Base-by-base conservation (phyloP, 2,113 vertebrate genomes). In the Glareola pratincola region DNA sequence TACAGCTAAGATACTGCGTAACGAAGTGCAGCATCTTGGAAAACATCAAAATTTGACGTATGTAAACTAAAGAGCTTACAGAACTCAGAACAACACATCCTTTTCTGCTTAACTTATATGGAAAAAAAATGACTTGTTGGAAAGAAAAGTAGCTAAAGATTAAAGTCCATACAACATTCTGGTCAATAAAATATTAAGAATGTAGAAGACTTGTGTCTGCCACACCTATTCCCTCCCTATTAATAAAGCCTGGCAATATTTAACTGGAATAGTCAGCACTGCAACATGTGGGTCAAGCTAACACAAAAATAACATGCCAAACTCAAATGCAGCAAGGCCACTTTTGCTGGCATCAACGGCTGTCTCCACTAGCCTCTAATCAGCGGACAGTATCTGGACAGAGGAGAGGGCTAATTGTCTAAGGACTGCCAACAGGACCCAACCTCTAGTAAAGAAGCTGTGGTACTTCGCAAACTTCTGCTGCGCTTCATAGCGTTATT, bases 141-240 rank as follows among this genome's bases (percentile, higher is more conserved):
- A 78, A 83, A 90, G 36, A 83, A 76, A 76, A 85, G 6, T 0
- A 87, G 48, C 29, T 79, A 64, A 48, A 92, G 72, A n/a, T 26
- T 8, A 24, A 63, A 89, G 64, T 21, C 64, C 36, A 14, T 37
- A 56, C 8, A 74, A 54, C 18, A 63, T 24, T 43, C 76, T 47
- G 60, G 64, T 71, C 89, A 94, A 27, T 50, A 71, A 80, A 67
- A 47, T 5, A 74, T 0, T 77, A 54, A 56, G 27, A 91, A 53
- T 7, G 41, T 63, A 39, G 30, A 75, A 71, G 39, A 59, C 43
- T 73, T 79, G 51, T 54, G 67, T 39, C 73, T 92, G 80, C 80
- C 84, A 84, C 89, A 87, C 73, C 84, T 94, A 91, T 37, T 89
- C 80, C 89, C 82, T 92, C 60, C 56, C 69, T 47, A 51, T 75